phyloP scores from a whole-genome alignment of 2,888 invertebrate species.

The Ectemnius lituratus region DNA sequence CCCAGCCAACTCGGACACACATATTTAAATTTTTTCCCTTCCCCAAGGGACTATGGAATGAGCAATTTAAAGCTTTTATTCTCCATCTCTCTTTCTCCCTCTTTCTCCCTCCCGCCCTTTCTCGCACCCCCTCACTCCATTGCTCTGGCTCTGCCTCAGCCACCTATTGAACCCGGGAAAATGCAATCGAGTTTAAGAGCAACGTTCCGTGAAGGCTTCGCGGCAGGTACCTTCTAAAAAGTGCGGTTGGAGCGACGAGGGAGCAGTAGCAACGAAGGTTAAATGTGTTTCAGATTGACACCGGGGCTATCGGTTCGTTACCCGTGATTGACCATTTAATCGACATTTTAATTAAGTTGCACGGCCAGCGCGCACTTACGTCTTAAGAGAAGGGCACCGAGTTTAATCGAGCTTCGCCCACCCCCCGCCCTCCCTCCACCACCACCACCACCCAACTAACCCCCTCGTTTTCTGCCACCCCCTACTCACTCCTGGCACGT shows the following conservation, averaged over 20 bases:
- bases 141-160: no score
- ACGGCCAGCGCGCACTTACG: slow-evolving; percentile 50
- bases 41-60: no score
- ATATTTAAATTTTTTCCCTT: no score
- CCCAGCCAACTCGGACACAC: no score
- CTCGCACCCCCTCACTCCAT: no score
- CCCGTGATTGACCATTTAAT: slow-evolving; percentile 73
- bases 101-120: no score
- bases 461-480: no score
- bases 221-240: background rate
- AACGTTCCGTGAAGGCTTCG: slow-evolving; percentile 1
- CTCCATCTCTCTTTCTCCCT: no score
- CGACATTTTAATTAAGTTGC: slow-evolving; percentile 72
- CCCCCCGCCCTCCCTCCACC: background rate
- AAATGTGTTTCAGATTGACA: slow-evolving; percentile 23
- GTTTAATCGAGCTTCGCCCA: slow-evolving; percentile 46
- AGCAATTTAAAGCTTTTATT: no score
- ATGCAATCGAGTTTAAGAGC: background rate
- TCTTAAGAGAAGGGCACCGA: slow-evolving; percentile 53
- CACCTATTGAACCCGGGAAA: no score
- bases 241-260: slow-evolving; percentile 2
- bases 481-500: slow-evolving; percentile 5
- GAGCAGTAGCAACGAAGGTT: slow-evolving; percentile 10
- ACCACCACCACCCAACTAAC: no score
- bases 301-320: slow-evolving; percentile 50